These are phyloP conservation scores for Rhea americana DNA, from an alignment of 2,113 vertebrate species.

Conservation along the genomic window DNA sequence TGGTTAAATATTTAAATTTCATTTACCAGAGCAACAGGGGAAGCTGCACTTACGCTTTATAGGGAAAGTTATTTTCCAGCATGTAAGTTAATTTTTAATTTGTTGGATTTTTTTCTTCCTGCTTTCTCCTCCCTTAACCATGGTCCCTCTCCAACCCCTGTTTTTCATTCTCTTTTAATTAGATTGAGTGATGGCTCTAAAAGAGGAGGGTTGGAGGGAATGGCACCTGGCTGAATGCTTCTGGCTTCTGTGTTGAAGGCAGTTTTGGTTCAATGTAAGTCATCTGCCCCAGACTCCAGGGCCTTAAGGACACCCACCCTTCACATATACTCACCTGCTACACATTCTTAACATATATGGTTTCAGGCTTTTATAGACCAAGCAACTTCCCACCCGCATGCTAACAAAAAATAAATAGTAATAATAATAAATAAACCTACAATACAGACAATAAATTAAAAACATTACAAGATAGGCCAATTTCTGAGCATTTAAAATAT, in stretches of 20 bases:
- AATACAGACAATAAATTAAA: constrained; percentile 3
- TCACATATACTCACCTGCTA: not conserved
- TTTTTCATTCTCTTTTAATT: constrained; percentile 30
- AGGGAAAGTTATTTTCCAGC: constrained; percentile 10
- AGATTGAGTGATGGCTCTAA: not conserved
- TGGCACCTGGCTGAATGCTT: not conserved
- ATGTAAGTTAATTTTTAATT: constrained; percentile 33
- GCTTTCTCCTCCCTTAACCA: not conserved
- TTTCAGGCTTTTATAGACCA: not conserved
- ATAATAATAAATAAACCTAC: not conserved
- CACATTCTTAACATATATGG: not conserved
- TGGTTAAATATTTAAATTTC: constrained; percentile 72
- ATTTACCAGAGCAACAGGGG: constrained; percentile 51
- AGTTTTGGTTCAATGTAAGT: not conserved
- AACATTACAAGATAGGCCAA: not conserved
- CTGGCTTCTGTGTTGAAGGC: not conserved
- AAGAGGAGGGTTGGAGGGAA: not conserved
- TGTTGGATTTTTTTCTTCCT: not conserved
- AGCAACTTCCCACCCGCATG: not conserved
- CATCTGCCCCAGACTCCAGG: not conserved
- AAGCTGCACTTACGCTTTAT: constrained; percentile 46
- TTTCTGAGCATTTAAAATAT: constrained; percentile 44
- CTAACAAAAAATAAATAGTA: not conserved
- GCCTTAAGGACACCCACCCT: not conserved
- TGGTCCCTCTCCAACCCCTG: not conserved